Base-by-base conservation (phyloP, 2,888 invertebrate genomes). In the Lepidochrysops patricia region DNA sequence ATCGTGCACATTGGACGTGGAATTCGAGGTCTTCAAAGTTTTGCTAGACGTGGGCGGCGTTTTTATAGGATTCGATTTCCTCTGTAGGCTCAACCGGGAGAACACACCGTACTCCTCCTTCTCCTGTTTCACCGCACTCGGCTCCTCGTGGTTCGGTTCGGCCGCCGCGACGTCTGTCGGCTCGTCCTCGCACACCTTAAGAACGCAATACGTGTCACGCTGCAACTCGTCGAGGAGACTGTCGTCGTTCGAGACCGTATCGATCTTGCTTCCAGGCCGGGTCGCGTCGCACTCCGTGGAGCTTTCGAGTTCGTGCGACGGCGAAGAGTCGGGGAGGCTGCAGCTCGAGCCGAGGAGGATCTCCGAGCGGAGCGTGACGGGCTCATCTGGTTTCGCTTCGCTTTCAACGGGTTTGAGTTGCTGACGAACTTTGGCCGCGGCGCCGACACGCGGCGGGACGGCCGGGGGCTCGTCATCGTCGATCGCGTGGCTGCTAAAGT, bases 331-430 rank as follows among this genome's bases (percentile, higher is more conserved):
- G 26, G 69, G 69, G 6, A 72, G 67, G 54, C 72, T 72, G 60
- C 64, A 63, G 34, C 67, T 63, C 27, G 72, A 71, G 61, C 68
- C 94, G 91, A 60, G 76, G 94, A 94, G 62, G 94, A 81, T 60
- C 12, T 67, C 66, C 7, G 60, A 64, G 2, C 61, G 57, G 5
- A 64, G 64, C 27, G 61, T 59, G 2, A 63, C 77, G 94, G 94
- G 61, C 93, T 83, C 72, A 94, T 94, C 32, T 93, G 94, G 84
- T 94, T 95, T 63, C 94, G 84, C 76, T 93, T 93, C 90, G 84
- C 72, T 79, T 84, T 71, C 73, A 32, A 62, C 61, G 5, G 72
- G 72, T 60, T 70, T 73, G 13, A 70, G 65, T 57, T 61, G 72
- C 34, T 70, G 66, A 34, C 72, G 71, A 9, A 68, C 71, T 61